A percentile compares a stretch with the other conserved stretches of the same genome.
phyloP scores from a whole-genome alignment of 2,888 invertebrate genomes.

The Smittia aterrima region DNA sequence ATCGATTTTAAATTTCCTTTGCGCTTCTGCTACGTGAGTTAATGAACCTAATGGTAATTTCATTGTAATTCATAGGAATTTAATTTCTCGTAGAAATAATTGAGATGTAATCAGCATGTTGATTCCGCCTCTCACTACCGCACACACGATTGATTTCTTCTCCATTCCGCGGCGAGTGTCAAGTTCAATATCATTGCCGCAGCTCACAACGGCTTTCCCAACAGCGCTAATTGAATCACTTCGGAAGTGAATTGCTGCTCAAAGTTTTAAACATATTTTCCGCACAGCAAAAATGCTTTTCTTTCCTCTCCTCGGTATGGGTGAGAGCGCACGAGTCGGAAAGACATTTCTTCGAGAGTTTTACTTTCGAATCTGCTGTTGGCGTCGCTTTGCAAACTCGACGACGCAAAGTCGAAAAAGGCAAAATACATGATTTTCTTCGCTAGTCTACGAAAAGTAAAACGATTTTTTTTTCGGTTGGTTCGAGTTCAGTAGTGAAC shows the following conservation, averaged over 20 bases:
- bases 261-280: background rate
- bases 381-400: conserved; percentile 28
- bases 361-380: conserved; percentile 34
- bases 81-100: too few relatives aligned
- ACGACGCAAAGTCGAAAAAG: background rate
- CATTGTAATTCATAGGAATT: too few relatives aligned
- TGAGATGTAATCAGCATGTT: too few relatives aligned
- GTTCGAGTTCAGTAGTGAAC: conserved; percentile 29
- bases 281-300: background rate
- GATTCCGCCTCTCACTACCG: too few relatives aligned
- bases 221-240: conserved; percentile 36
- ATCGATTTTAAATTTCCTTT: too few relatives aligned
- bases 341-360: background rate
- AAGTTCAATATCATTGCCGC: conserved; percentile 23
- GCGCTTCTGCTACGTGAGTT: too few relatives aligned
- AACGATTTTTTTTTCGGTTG: conserved; percentile 25
- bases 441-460: conserved; percentile 21
- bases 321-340: conserved; percentile 17
- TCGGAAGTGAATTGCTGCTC: conserved; percentile 34
- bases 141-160: background rate
- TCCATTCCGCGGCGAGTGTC: conserved; percentile 8
- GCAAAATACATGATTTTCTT: conserved; percentile 8
- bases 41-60: too few relatives aligned
- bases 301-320: background rate
- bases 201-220: background rate